Evolutionary conservation across 2,888 invertebrate genomes (phyloP).

Genomic region (Spodoptera littoralis): DNA sequence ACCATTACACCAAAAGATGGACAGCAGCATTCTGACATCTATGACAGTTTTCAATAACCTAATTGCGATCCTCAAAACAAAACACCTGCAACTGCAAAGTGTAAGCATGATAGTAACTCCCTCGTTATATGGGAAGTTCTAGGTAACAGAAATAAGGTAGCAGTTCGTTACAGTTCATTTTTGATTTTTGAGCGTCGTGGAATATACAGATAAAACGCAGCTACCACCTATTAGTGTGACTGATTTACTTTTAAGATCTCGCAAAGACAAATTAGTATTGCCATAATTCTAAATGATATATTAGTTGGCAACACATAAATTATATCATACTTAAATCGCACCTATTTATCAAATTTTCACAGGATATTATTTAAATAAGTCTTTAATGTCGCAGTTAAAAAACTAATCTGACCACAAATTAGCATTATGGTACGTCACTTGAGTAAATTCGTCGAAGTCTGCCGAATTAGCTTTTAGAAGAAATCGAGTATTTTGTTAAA

Average conservation of each 20-base stretch:
- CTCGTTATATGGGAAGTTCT: too few relatives aligned
- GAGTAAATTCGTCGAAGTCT: slow-evolving; percentile 34
- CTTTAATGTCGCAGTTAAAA: slow-evolving; percentile 27
- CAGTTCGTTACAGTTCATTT: too few relatives aligned
- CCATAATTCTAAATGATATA: background rate
- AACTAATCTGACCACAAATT: slow-evolving; percentile 43
- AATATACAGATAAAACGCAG: too few relatives aligned
- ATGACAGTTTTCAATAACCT: too few relatives aligned
- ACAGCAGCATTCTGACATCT: too few relatives aligned
- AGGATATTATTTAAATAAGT: slow-evolving; percentile 19
- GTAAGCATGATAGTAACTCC: too few relatives aligned
- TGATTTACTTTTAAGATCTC: background rate
- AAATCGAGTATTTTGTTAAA: slow-evolving; percentile 45
- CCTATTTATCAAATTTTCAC: slow-evolving; percentile 18
- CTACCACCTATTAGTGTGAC: too few relatives aligned
- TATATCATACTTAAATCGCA: slow-evolving; percentile 12
- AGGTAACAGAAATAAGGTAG: too few relatives aligned
- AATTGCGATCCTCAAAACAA: too few relatives aligned
- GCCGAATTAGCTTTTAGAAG: slow-evolving; percentile 26
- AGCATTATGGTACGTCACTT: slow-evolving; percentile 53
- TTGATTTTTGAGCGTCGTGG: too few relatives aligned
- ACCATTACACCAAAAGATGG: too few relatives aligned
- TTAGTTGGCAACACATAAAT: slow-evolving; percentile 10
- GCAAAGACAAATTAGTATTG: slow-evolving; percentile 6
- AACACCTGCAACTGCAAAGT: too few relatives aligned